Percentiles rank a stretch among this genome's conserved stretches.
Conservation (phyloP, 2,797 vertebrate species). For the Muscicapa striata region DNA sequence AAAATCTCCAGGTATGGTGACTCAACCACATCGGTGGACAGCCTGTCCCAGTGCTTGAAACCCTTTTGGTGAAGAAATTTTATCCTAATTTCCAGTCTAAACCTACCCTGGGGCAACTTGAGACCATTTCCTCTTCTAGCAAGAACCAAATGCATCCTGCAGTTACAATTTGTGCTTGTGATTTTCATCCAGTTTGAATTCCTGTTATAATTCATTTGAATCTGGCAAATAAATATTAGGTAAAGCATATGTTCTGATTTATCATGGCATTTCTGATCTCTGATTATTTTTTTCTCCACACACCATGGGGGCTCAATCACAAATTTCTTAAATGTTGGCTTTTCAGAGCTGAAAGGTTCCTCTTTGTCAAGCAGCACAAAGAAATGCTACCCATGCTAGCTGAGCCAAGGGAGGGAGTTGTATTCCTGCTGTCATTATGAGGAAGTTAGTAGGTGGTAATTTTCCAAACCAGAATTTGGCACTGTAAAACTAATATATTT, state of each 20-base stretch:
- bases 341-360: neutral
- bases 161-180: neutral
- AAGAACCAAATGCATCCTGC: neutral
- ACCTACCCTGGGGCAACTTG: neutral
- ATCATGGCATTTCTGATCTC: neutral
- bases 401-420: neutral
- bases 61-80: neutral
- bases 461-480: conserved; percentile 29
- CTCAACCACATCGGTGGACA: neutral
- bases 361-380: neutral
- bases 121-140: neutral
- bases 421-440: neutral
- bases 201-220: neutral
- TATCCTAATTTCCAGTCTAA: neutral
- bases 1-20: neutral
- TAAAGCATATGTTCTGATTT: neutral
- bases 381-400: neutral
- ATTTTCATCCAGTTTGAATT: neutral
- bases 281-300: neutral
- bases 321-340: neutral
- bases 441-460: conserved; percentile 31
- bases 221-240: neutral
- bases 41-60: neutral
- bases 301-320: neutral
- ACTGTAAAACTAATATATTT: neutral